Evolutionary conservation across 2,888 invertebrate species (phyloP).

Genomic region (Crioceris asparagi): DNA sequence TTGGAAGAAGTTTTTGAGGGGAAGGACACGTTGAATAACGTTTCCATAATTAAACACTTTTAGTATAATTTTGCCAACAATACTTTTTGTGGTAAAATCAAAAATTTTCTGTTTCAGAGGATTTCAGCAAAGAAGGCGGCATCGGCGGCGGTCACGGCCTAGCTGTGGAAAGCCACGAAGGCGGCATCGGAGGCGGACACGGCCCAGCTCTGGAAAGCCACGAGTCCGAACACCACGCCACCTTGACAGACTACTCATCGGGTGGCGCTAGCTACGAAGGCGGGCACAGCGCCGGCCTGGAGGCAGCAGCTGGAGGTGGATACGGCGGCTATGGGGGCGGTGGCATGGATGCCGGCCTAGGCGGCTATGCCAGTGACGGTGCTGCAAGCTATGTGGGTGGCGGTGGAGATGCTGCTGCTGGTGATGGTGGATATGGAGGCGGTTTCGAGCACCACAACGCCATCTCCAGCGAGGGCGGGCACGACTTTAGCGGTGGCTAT

Average conservation of each 20-base stretch:
- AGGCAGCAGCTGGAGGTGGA: slow-evolving; percentile 13
- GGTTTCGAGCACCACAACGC: slow-evolving; percentile 17
- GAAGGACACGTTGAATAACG: too few relatives aligned
- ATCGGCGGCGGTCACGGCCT: slow-evolving; percentile 12
- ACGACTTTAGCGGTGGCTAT: slow-evolving; percentile 15
- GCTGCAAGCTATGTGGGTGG: slow-evolving; percentile 13
- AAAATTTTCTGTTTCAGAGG: slow-evolving; percentile 17
- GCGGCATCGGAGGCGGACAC: slow-evolving; percentile 20
- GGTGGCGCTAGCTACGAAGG: slow-evolving; percentile 37
- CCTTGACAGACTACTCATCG: slow-evolving; percentile 30
- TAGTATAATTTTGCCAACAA: too few relatives aligned
- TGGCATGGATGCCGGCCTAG: slow-evolving; percentile 13
- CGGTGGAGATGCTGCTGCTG: slow-evolving; percentile 17
- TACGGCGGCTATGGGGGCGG: slow-evolving; percentile 12
- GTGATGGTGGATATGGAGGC: slow-evolving; percentile 22
- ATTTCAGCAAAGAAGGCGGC: slow-evolving; percentile 35
- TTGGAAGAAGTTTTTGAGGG: too few relatives aligned
- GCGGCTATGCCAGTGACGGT: slow-evolving; percentile 5
- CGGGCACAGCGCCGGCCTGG: slow-evolving; percentile 14
- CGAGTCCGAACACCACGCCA: slow-evolving; percentile 12
- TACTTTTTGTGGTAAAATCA: too few relatives aligned
- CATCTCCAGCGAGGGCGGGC: slow-evolving; percentile 16
- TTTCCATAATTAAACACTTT: too few relatives aligned
- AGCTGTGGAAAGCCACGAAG: slow-evolving; percentile 26
- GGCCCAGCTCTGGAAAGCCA: slow-evolving; percentile 5